A percentile compares a stretch with the other conserved stretches of the same genome.
These are phyloP conservation scores for Danionella dracula DNA, from an alignment of 2,797 vertebrate species.

Conservation along the genomic window DNA sequence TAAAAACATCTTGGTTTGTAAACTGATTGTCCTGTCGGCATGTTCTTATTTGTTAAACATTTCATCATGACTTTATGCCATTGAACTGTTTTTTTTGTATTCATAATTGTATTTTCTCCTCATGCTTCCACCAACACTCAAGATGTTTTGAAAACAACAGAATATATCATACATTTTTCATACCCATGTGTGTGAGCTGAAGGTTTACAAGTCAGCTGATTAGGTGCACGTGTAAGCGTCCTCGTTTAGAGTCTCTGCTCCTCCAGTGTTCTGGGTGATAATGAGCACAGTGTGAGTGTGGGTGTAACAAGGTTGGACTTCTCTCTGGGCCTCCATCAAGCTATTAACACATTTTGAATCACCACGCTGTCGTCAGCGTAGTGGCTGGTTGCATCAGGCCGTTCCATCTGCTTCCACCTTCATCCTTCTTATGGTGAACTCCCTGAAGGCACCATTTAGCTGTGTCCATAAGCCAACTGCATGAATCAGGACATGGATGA, in stretches of 20 bases:
- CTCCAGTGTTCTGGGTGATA: constrained; percentile 23
- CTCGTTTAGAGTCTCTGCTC: background rate
- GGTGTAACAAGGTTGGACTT: constrained; percentile 17
- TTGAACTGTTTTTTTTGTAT: too few species aligned
- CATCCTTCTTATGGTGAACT: constrained; percentile 4
- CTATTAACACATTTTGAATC: constrained; percentile 38
- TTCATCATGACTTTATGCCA: too few species aligned
- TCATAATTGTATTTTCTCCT: too few species aligned
- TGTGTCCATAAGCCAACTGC: constrained; percentile 3
- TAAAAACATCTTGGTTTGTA: too few species aligned
- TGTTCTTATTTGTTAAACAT: too few species aligned
- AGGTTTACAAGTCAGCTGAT: constrained; percentile 2
- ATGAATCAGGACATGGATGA: constrained; percentile 8
- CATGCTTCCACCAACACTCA: too few species aligned
- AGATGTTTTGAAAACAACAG: too few species aligned
- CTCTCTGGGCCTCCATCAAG: constrained; percentile 4
- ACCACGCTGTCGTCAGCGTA: background rate
- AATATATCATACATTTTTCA: background rate
- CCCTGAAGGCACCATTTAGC: constrained; percentile 6
- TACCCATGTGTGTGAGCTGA: background rate
- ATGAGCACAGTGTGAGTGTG: constrained; percentile 23
- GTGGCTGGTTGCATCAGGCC: background rate
- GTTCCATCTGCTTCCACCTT: background rate
- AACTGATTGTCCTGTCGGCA: too few species aligned
- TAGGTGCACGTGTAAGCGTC: background rate